Percentiles rank a stretch among this genome's conserved stretches.
These are phyloP conservation scores for Sylvilagus bachmani DNA, from an alignment of 2,113 vertebrate genomes.

Conservation along the genomic window DNA sequence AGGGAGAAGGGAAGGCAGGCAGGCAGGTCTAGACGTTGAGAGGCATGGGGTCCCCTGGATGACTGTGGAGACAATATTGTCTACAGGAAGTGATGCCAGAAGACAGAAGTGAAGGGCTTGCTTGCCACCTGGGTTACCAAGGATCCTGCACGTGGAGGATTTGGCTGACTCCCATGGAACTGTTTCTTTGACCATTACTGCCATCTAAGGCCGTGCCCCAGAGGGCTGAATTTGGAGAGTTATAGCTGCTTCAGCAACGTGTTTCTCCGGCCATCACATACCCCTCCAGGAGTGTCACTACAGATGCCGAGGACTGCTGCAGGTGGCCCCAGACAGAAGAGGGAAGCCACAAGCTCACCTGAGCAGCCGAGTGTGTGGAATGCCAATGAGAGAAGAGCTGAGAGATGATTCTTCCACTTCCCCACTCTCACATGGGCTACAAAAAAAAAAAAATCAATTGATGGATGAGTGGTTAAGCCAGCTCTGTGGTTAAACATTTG, in stretches of 20 bases:
- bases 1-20: neutral
- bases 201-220: neutral
- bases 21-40: neutral
- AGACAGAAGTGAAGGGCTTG: neutral
- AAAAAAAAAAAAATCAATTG: conserved; percentile 64
- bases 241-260: neutral
- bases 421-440: conserved; percentile 28
- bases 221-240: neutral
- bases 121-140: neutral
- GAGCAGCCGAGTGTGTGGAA: neutral
- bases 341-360: neutral
- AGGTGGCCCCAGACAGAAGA: neutral
- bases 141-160: neutral
- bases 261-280: neutral
- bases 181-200: neutral
- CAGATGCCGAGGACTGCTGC: neutral
- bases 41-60: neutral
- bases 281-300: neutral
- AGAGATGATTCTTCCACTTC: conserved; percentile 23
- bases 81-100: neutral
- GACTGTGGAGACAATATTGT: neutral
- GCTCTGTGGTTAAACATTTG: conserved; percentile 66
- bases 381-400: neutral
- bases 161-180: neutral
- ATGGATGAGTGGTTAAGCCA: conserved; percentile 66